These are phyloP conservation scores for Cheilosia pagana DNA, from an alignment of 2,888 invertebrate species.

Conservation along the genomic window DNA sequence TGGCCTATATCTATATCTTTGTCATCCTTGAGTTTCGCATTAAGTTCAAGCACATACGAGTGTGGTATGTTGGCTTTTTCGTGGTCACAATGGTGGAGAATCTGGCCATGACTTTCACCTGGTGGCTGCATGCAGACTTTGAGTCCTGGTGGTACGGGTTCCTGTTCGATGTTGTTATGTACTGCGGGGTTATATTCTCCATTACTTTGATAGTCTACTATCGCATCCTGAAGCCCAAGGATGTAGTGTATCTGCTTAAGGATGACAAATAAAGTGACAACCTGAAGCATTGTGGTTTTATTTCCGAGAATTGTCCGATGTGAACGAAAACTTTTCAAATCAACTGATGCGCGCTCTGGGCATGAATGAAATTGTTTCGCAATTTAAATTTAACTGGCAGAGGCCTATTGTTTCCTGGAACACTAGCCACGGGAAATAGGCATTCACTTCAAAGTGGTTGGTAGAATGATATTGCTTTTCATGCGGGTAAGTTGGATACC, in stretches of 20 bases:
- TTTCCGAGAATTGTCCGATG: neutral
- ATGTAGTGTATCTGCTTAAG: slow-evolving; percentile 82
- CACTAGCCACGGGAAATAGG: neutral
- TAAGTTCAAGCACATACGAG: slow-evolving; percentile 89
- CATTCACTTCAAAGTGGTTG: no score
- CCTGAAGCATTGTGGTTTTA: neutral
- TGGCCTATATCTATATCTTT: slow-evolving; percentile 90
- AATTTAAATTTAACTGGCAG: neutral
- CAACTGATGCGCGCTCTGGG: neutral
- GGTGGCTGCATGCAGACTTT: slow-evolving; percentile 86
- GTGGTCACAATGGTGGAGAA: slow-evolving; percentile 88
- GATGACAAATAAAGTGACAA: slow-evolving; percentile 37
- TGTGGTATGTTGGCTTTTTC: slow-evolving; percentile 89
- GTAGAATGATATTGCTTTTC: no score
- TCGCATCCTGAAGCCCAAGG: slow-evolving; percentile 86
- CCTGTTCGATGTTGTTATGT: slow-evolving; percentile 86
- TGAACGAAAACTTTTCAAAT: neutral
- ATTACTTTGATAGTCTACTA: slow-evolving; percentile 87
- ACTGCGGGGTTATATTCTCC: slow-evolving; percentile 86
- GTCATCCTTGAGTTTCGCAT: slow-evolving; percentile 92
- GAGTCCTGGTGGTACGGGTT: slow-evolving; percentile 89
- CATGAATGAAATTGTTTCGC: neutral
- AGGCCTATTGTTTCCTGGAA: neutral
- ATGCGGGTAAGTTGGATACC: no score
- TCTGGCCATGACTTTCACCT: slow-evolving; percentile 88